Conservation (phyloP, 2,113 vertebrate genomes). For the Cettia cetti region DNA sequence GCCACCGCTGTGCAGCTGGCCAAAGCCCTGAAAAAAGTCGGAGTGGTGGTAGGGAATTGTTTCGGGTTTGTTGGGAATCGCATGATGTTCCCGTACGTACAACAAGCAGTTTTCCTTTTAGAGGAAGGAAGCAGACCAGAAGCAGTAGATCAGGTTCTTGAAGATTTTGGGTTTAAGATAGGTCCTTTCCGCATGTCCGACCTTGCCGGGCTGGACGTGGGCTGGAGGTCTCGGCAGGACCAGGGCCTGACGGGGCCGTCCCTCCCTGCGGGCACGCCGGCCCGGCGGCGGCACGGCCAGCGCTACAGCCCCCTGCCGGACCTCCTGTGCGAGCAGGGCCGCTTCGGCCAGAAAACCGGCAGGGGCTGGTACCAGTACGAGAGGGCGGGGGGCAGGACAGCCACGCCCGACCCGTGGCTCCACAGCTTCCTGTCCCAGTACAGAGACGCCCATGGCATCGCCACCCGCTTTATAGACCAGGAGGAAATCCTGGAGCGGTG, state of each 20-base stretch:
- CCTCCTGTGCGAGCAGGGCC: slow-evolving; percentile 82
- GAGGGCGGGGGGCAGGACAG: slow-evolving; percentile 70
- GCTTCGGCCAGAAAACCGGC: slow-evolving; percentile 87
- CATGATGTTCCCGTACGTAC: slow-evolving; percentile 76
- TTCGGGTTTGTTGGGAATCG: slow-evolving; percentile 90
- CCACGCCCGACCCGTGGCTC: slow-evolving; percentile 82
- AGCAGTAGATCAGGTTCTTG: slow-evolving; percentile 79
- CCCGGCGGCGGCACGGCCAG: slow-evolving; percentile 61
- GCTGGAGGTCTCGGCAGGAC: slow-evolving; percentile 81
- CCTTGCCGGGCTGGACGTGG: slow-evolving; percentile 87
- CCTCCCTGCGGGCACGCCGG: slow-evolving; percentile 46
- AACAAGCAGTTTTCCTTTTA: slow-evolving; percentile 82
- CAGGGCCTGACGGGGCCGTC: slow-evolving; percentile 70
- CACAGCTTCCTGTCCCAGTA: slow-evolving; percentile 79
- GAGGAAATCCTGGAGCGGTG: slow-evolving; percentile 90
- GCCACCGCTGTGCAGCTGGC: slow-evolving; percentile 85
- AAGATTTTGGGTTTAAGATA: slow-evolving; percentile 89
- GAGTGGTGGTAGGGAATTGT: slow-evolving; percentile 90
- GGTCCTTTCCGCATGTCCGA: slow-evolving; percentile 86
- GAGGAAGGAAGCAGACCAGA: slow-evolving; percentile 91
- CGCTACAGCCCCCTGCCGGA: slow-evolving; percentile 89
- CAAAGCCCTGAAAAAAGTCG: slow-evolving; percentile 82
- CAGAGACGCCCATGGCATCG: slow-evolving; percentile 73
- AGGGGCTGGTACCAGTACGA: slow-evolving; percentile 90
- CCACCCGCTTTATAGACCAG: slow-evolving; percentile 66